Conservation (phyloP, 2,888 invertebrate species). For the Pollenia labialis region DNA sequence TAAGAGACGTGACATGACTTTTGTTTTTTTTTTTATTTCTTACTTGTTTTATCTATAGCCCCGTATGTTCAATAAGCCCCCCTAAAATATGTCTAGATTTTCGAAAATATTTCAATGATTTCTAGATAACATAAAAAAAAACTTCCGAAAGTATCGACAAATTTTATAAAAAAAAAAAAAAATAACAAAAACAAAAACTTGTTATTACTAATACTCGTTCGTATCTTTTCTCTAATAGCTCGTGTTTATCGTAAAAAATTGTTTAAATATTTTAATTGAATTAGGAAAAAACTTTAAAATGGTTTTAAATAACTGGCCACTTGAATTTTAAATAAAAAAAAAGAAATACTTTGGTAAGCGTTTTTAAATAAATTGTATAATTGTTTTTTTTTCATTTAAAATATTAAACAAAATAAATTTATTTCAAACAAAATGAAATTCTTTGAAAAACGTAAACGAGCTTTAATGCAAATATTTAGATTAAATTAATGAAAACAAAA, state of each 20-base stretch:
- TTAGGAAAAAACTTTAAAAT: constrained; percentile 25
- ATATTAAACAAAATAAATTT: background rate
- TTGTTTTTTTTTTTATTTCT: constrained; percentile 2
- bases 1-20: constrained; percentile 50
- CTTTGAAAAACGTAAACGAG: constrained; percentile 25
- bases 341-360: constrained; percentile 20
- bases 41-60: constrained; percentile 5
- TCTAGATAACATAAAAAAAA: constrained; percentile 31
- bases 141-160: constrained; percentile 29
- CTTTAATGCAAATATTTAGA: constrained; percentile 39
- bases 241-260: constrained; percentile 39
- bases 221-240: constrained; percentile 30
- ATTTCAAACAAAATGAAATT: constrained; percentile 13
- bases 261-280: constrained; percentile 19
- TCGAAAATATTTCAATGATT: constrained; percentile 52
- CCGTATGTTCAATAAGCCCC: constrained; percentile 28
- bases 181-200: constrained; percentile 10
- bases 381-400: constrained; percentile 2
- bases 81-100: constrained; percentile 21
- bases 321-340: constrained; percentile 14
- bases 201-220: constrained; percentile 4
- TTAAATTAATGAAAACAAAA: constrained; percentile 29
- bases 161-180: constrained; percentile 1
- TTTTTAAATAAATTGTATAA: constrained; percentile 4
- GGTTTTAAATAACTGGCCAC: constrained; percentile 26